These are phyloP conservation scores for Tyrannus savana DNA, from an alignment of 2,113 vertebrate species.

Conservation along the genomic window DNA sequence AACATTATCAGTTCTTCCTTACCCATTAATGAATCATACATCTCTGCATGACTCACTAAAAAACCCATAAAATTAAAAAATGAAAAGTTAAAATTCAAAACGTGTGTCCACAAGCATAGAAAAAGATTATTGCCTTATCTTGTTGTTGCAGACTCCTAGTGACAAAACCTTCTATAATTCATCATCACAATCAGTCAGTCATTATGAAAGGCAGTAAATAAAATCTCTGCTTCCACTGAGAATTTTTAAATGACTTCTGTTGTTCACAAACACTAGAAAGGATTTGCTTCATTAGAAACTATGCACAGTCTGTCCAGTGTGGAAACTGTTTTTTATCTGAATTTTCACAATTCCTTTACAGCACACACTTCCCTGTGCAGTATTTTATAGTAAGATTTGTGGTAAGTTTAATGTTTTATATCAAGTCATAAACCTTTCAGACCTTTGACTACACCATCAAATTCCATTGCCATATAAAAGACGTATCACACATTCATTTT, in stretches of 20 bases:
- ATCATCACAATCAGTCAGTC: not conserved
- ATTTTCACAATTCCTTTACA: not conserved
- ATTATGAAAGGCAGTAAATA: not conserved
- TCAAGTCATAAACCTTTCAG: not conserved
- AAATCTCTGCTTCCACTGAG: not conserved
- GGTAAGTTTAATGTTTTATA: not conserved
- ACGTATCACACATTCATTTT: not conserved
- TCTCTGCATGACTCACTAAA: not conserved
- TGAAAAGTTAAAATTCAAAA: not conserved
- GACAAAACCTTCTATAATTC: not conserved
- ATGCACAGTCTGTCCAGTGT: rapidly evolving
- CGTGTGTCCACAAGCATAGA: not conserved
- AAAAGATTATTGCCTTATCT: slow-evolving; percentile 8
- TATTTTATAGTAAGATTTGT: not conserved
- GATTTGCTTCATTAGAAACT: not conserved
- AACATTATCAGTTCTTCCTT: not conserved
- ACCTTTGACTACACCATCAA: not conserved
- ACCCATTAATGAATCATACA: not conserved
- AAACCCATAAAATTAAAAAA: not conserved
- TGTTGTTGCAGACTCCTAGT: not conserved
- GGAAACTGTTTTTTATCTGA: not conserved
- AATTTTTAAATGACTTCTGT: not conserved
- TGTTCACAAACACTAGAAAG: not conserved
- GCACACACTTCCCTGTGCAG: rapidly evolving
- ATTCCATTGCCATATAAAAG: not conserved